These are phyloP conservation scores for Tipula lateralis DNA, from an alignment of 2,888 invertebrate species.

Conservation along the genomic window DNA sequence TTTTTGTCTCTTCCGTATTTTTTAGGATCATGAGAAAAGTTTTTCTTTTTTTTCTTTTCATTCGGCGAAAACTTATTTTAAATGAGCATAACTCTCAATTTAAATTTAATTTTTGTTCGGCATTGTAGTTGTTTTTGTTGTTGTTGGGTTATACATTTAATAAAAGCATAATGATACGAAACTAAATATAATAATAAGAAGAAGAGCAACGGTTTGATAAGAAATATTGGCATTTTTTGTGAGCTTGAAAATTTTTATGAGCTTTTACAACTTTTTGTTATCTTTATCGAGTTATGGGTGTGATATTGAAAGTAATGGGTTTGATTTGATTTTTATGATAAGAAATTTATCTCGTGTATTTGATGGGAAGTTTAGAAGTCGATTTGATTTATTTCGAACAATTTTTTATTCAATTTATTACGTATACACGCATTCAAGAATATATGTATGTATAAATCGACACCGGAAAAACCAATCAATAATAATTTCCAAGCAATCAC, in stretches of 20 bases:
- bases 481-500: not conserved
- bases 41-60: not conserved
- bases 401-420: not conserved
- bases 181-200: not conserved
- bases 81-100: not conserved
- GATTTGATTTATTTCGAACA: not conserved
- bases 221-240: not conserved
- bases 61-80: not conserved
- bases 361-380: not conserved
- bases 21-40: not conserved
- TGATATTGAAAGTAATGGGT: slow-evolving; percentile 1
- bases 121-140: not conserved
- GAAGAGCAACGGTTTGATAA: not conserved
- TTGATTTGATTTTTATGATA: slow-evolving; percentile 19
- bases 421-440: not conserved
- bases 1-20: not conserved
- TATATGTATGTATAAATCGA: not conserved
- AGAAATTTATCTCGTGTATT: not conserved
- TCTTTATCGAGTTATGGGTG: not conserved
- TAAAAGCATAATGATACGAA: not conserved
- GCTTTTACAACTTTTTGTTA: not conserved
- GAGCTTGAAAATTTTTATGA: not conserved
- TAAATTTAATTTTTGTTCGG: not conserved
- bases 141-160: not conserved
- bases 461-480: not conserved